Conservation (phyloP, 1,140 invertebrate genomes). For the Heterodera schachtii region DNA sequence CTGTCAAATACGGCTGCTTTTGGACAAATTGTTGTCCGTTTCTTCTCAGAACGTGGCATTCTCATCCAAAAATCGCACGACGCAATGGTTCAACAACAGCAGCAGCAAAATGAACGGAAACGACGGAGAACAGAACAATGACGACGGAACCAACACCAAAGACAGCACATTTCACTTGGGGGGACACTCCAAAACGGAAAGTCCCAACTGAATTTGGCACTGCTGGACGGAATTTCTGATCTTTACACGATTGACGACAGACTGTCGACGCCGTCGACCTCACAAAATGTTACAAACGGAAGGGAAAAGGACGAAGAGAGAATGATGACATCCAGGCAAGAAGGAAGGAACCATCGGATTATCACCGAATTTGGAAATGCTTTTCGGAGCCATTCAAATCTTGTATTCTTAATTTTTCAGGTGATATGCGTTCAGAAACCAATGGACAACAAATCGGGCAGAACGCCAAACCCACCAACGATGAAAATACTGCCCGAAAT, state of each 20-base stretch:
- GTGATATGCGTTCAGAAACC: not conserved
- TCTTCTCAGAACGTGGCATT: slow-evolving; percentile 36
- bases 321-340: not conserved
- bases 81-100: slow-evolving; percentile 14
- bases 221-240: not conserved
- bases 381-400: no score
- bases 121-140: not conserved
- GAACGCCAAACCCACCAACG: not conserved
- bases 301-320: not conserved
- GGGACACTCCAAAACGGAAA: not conserved
- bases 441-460: not conserved
- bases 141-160: not conserved
- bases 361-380: no score
- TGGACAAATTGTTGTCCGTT: slow-evolving; percentile 17
- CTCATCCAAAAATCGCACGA: slow-evolving; percentile 28
- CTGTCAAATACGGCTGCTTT: slow-evolving; percentile 13
- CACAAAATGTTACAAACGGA: not conserved
- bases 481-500: not conserved
- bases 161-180: not conserved
- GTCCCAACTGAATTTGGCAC: not conserved
- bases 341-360: not conserved
- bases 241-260: not conserved
- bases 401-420: not conserved
- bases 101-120: not conserved
- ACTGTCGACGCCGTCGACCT: not conserved